Base-by-base conservation (phyloP, 2,888 invertebrate genomes). In the Euphydryas editha region DNA sequence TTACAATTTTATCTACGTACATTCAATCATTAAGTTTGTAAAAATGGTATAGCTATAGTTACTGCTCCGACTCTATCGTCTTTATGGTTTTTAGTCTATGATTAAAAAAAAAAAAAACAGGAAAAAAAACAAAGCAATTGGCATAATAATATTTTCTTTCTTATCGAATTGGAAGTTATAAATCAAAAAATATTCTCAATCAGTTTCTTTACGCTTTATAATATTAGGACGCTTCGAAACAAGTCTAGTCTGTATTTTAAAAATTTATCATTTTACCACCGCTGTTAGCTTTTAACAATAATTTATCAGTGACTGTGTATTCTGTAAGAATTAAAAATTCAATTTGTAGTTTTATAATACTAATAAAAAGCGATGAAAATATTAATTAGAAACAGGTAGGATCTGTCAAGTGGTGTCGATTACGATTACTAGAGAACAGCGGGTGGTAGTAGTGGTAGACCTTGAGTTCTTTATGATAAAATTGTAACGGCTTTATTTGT, bases 401-500 rank as follows among this genome's bases (percentile, higher is more conserved):
- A 46, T 56, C 64, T 61, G 56, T 68, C 64, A 64, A 59, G 60
- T 54, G 57, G 64, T 58, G 42, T 54, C 59, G 68, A 55, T 60
- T 59, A 65, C 60, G 61, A 68, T 67, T 68, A 67, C 54, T 54
- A 62, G 57, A 65, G 57, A 70, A 57, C 62, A 67, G 65, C 61
- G 54, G 67, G 69, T 58, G 67, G 62, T 54, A 55, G 64, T 47
- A 65, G 69, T 58, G 65, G 64, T 54, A 58, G 64, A 54, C 69
- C 69, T 69, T 69, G 66, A 66, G 57, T 57, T 36, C 17, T 60
- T 60, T 59, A 37, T 10, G 13, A 39, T 39, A 39, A 39, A 39
- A 39, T 60, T 68, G 30, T 65, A 55, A 60, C 64, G 66, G 64
- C 64, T 65, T 67, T 72, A 62, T 65, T n/a, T 56, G 30, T 30